Conservation (phyloP, 2,888 invertebrate species). For the Acanthopleura granulata region DNA sequence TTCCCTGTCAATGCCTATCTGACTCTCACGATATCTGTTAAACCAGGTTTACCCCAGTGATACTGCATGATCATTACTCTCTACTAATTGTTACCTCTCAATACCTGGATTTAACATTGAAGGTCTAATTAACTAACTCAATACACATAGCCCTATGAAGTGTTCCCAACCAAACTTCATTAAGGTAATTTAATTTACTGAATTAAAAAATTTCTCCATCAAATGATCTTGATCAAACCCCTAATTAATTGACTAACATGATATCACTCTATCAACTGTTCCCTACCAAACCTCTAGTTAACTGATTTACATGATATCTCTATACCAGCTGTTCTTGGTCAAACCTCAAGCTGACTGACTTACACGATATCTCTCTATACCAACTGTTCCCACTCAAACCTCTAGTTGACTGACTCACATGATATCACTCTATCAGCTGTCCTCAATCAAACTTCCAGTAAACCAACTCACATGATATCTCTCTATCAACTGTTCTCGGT, state of each 20-base stretch:
- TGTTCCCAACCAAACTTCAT: slow-evolving; percentile 6
- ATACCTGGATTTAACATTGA: too few species aligned
- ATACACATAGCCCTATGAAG: slow-evolving; percentile 57
- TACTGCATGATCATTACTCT: too few species aligned
- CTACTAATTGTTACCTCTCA: too few species aligned
- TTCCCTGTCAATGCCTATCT: too few species aligned
- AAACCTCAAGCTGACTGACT: slow-evolving; percentile 52
- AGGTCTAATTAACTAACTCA: too few species aligned
- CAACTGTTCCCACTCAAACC: slow-evolving; percentile 27
- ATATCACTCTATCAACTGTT: slow-evolving; percentile 59
- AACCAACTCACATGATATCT: slow-evolving; percentile 64
- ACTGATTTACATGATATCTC: too few species aligned
- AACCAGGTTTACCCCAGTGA: too few species aligned
- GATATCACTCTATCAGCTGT: slow-evolving; percentile 61
- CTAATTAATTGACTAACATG: slow-evolving; percentile 57
- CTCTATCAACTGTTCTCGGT: slow-evolving; percentile 62
- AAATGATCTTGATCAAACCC: too few species aligned
- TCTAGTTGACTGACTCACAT: slow-evolving; percentile 26
- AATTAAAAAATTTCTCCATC: too few species aligned
- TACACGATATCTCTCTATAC: slow-evolving; percentile 40
- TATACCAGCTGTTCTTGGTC: slow-evolving; percentile 60
- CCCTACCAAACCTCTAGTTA: too few species aligned
- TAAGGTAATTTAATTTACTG: too few species aligned
- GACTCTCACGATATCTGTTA: too few species aligned
- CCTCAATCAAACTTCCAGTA: slow-evolving; percentile 64